Evolutionary conservation across 2,888 invertebrate species (phyloP).

Genomic region (Mamestra brassicae): DNA sequence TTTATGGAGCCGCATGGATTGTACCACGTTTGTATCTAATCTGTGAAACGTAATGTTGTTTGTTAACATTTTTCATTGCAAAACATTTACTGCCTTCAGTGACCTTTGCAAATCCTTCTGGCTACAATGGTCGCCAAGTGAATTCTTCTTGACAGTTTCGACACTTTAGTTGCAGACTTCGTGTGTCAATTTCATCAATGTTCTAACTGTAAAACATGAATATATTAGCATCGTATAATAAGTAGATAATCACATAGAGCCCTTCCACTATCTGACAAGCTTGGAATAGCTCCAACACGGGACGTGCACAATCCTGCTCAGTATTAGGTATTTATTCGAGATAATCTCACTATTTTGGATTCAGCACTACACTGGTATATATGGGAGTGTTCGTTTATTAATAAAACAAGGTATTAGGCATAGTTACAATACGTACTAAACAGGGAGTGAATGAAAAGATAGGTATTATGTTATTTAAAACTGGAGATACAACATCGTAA

Average conservation of each 20-base stretch:
- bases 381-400: conserved; percentile 52
- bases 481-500: neutral
- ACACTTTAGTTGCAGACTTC: neutral
- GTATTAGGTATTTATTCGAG: conserved; percentile 50
- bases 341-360: conserved; percentile 49
- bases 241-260: conserved; percentile 57
- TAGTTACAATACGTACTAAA: neutral
- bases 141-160: neutral
- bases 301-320: conserved; percentile 48
- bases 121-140: neutral
- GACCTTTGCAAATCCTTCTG: conserved; percentile 1
- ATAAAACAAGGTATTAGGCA: conserved; percentile 35
- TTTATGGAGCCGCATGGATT: conserved; percentile 71
- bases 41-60: conserved; percentile 68
- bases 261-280: conserved; percentile 56
- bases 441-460: conserved; percentile 24
- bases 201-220: conserved; percentile 29
- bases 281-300: conserved; percentile 62
- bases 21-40: conserved; percentile 63
- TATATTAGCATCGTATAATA: conserved; percentile 50
- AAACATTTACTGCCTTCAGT: neutral
- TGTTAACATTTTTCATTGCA: conserved; percentile 44
- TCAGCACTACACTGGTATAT: conserved; percentile 40
- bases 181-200: conserved; percentile 22
- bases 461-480: conserved; percentile 6